These are phyloP conservation scores for Tapera naevia DNA, from an alignment of 2,797 vertebrate genomes.

Conservation along the genomic window DNA sequence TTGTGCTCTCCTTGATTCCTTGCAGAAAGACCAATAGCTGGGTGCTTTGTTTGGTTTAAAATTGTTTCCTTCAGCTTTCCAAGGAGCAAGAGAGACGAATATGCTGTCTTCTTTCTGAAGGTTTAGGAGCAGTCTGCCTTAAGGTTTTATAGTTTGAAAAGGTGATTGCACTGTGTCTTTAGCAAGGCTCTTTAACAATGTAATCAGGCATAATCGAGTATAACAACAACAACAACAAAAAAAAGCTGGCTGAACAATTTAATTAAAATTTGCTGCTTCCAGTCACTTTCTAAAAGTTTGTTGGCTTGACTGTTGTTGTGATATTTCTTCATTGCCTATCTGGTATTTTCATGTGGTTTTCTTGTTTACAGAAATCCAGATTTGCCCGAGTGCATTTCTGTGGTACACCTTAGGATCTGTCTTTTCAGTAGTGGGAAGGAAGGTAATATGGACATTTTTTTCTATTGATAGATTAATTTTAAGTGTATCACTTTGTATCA, in stretches of 20 bases:
- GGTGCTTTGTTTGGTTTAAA: not conserved
- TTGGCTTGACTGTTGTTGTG: not conserved
- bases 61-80: not conserved
- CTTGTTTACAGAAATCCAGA: not conserved
- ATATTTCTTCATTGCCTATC: not conserved
- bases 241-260: not conserved
- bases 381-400: not conserved
- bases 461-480: not conserved
- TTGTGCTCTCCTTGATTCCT: conserved; percentile 4
- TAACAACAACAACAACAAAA: not conserved
- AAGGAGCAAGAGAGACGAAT: not conserved
- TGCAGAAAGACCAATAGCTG: not conserved
- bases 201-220: not conserved
- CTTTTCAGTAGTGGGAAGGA: not conserved
- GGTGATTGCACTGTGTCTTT: not conserved
- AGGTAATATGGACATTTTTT: not conserved
- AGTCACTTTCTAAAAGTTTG: not conserved
- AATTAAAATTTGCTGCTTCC: not conserved
- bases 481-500: not conserved
- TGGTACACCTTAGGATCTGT: not conserved
- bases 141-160: not conserved
- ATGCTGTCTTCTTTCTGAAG: not conserved
- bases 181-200: not conserved
- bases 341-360: not conserved
- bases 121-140: not conserved